Base-by-base conservation (phyloP, 2,888 invertebrate genomes). In the Meteorus colon region DNA sequence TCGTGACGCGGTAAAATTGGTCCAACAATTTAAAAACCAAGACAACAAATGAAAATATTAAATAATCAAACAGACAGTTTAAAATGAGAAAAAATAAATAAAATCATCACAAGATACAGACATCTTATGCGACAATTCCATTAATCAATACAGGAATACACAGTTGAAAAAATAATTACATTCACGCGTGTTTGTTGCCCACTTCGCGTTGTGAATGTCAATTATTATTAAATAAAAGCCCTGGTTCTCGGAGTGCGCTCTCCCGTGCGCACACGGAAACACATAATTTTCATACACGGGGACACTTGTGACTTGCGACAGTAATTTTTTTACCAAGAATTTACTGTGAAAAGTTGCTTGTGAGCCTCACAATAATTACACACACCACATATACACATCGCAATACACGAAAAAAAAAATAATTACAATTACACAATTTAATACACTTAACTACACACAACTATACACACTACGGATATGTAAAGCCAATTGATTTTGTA, bases 401-500 rank as follows among this genome's bases (percentile, higher is more conserved):
- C 76, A 70, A 78, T 75, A 72, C 73, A 79, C 78, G 45, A 71
- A 55, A 68, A 68, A 67, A 68, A 68, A 81, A 81, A 75, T 62
- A 29, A 72, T 74, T 81, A 83, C 81, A 85, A 84, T 74, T 77
- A 84, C 79, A 86, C 85, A 76, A 63, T 78, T 73, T 19, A 70
- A 66, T 80, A 87, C 85, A 85, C 81, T 80, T 68, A 76, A 78
- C 78, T 71, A 81, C 81, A 79, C 66, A 79, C 66, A 45, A 60
- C 81, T n/a, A 83, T 81, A 87, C 87, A 88, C 84, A 85, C 88
- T 89, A 89, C 89, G 89, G 89, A 89, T 89, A 89, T 89, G 89
- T 89, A 89, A 89, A 89, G 89, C 88, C 89, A 89, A 89, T 89
- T 89, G 84, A 86, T 89, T 89, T 89, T 89, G 89, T 89, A 89